phyloP scores from a whole-genome alignment of 2,113 vertebrate genomes.

The Oenanthe oenanthe region DNA sequence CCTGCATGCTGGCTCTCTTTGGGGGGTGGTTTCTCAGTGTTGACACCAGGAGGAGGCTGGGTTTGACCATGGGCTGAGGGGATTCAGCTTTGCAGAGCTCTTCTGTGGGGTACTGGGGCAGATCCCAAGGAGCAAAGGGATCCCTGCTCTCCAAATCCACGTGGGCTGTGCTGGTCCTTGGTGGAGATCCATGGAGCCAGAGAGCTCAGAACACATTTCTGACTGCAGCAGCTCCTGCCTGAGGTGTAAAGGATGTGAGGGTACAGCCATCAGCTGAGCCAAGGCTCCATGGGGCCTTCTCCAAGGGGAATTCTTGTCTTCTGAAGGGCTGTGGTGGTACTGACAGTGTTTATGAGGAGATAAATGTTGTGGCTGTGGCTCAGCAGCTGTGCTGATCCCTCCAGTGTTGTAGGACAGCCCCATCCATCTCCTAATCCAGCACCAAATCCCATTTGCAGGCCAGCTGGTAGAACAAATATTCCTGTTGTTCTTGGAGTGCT shows the following conservation, averaged over 20 bases:
- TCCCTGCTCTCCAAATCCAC: accelerated
- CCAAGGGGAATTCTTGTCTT: not conserved
- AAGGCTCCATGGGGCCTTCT: not conserved
- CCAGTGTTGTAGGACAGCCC: not conserved
- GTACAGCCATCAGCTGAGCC: not conserved
- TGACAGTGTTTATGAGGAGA: not conserved
- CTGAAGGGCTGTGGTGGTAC: not conserved
- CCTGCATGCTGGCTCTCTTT: accelerated
- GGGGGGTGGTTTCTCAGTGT: not conserved
- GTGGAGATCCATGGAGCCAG: not conserved
- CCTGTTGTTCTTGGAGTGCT: not conserved
- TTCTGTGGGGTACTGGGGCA: not conserved
- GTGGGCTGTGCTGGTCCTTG: too few relatives aligned
- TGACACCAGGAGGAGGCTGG: not conserved
- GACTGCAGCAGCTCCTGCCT: not conserved
- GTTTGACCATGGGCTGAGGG: not conserved
- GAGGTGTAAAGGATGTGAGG: not conserved
- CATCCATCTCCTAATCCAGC: not conserved
- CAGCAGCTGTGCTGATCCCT: not conserved
- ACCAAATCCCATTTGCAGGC: not conserved
- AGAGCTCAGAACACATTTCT: not conserved
- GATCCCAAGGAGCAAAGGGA: not conserved
- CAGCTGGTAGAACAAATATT: not conserved
- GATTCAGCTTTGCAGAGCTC: not conserved
- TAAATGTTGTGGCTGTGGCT: not conserved